Evolutionary conservation across 2,888 invertebrate species (phyloP), one percentile per base, ranked within the genome.

Genomic region (Kryphioiulus occultus): DNA sequence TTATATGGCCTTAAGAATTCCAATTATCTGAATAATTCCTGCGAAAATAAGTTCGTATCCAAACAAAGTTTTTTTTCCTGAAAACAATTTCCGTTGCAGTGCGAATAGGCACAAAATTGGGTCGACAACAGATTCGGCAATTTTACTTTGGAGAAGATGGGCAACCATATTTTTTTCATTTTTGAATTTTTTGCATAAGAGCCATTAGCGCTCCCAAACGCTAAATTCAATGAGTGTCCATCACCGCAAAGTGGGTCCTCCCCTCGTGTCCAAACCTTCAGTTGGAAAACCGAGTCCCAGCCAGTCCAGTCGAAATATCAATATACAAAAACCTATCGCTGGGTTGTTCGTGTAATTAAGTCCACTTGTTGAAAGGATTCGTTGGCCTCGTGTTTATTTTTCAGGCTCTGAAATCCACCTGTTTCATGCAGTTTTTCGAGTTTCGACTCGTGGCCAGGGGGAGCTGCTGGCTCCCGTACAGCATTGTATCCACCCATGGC

Each of bases 361-460:
- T 68, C 68, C 68, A 68, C 68, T 68, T 68, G 68, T 68, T 68
- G 68, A 68, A 68, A 68, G 68, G 68, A 68, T 68, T 68, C 68
- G 68, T 68, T 68, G 68, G 68, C 68, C 68, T 68, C 68, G 68
- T 68, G 68, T 68, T 68, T 68, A 68, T 68, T 68, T 68, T 68
- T 68, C 68, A 7, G 68, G 7, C 4, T 22, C 68, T 7, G 26
- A 68, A 68, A 26, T 26, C 68, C 22, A 22, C 68, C 26, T 22
- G 22, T 68, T 68, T 68, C 22, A 68, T 68, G 68, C 26, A 68
- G 68, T 68, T 68, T 68, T 68, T 68, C 68, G n/a, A 68, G 26
- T 68, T 68, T 68, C 26, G 68, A 68, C 68, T 5, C 9, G 22
- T 12, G 68, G 68, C 68, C 26, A 68, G 68, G 68, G 68, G 68